A percentile compares a stretch with the other conserved stretches of the same genome.
phyloP scores from a whole-genome alignment of 2,797 vertebrate genomes.

The Poliocrania exsul region DNA sequence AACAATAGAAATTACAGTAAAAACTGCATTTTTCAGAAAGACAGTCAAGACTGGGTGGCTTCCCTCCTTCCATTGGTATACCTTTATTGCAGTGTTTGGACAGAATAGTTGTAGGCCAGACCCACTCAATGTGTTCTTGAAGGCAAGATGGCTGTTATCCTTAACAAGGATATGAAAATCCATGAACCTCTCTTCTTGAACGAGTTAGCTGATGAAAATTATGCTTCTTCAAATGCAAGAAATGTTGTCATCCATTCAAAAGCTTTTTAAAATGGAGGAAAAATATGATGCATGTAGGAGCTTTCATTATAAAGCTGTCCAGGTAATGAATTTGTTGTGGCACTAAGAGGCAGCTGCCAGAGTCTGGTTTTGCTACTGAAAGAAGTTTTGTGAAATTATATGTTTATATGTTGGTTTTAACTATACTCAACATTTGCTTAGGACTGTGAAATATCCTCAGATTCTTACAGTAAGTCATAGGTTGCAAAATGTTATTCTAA shows the following conservation, averaged over 20 bases:
- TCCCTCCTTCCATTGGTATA: neutral
- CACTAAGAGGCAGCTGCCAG: neutral
- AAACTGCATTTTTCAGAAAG: neutral
- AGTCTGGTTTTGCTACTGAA: neutral
- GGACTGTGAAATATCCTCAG: neutral
- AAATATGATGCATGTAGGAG: neutral
- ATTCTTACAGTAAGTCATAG: neutral
- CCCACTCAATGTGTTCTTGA: fast-evolving
- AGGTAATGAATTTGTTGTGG: neutral
- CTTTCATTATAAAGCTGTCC: neutral
- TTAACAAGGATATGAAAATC: neutral
- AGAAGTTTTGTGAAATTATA: neutral
- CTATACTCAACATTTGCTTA: neutral
- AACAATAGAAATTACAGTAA: neutral
- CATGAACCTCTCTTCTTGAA: neutral
- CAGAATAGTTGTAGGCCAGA: neutral
- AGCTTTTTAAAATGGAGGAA: neutral
- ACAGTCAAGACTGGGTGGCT: neutral
- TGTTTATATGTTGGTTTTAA: neutral
- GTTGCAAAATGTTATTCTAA: neutral
- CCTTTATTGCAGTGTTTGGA: fast-evolving
- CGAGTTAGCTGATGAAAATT: neutral
- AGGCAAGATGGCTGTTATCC: neutral
- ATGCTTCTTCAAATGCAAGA: neutral
- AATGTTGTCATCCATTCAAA: neutral